These are phyloP conservation scores for Drosophila incognita DNA, from an alignment of 2,888 invertebrate species.

Conservation along the genomic window DNA sequence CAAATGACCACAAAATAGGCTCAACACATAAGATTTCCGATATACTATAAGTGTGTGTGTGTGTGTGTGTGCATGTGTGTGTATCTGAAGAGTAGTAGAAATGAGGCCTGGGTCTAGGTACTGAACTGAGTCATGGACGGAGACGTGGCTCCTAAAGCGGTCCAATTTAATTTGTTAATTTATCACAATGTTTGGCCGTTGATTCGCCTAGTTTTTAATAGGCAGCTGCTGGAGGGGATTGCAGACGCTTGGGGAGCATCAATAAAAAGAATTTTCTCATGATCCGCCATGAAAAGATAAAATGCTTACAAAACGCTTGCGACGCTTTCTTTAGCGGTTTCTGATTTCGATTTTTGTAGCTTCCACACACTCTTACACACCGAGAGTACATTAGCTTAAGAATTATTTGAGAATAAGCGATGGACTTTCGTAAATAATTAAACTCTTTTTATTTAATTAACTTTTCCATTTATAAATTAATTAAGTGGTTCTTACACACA, in stretches of 20 bases:
- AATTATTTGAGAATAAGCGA: background rate
- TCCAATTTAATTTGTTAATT: constrained; percentile 74
- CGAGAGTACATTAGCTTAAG: constrained; percentile 8
- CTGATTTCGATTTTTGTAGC: constrained; percentile 42
- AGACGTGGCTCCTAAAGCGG: constrained; percentile 33
- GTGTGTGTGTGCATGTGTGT: background rate
- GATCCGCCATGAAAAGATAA: constrained; percentile 19
- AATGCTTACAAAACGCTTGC: constrained; percentile 33
- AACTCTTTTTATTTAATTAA: background rate
- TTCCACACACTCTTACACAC: background rate
- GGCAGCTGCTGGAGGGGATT: constrained; percentile 54
- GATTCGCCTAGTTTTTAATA: constrained; percentile 60
- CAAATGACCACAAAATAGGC: constrained; percentile 58
- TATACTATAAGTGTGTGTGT: constrained; percentile 8
- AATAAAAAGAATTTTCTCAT: constrained; percentile 51
- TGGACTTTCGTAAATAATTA: background rate
- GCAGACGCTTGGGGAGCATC: constrained; percentile 8
- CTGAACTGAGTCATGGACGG: constrained; percentile 25
- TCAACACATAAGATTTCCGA: constrained; percentile 67
- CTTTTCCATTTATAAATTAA: background rate
- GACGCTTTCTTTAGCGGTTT: constrained; percentile 46
- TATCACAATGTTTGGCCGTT: constrained; percentile 65
- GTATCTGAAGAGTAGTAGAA: background rate
- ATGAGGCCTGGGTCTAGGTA: constrained; percentile 4
- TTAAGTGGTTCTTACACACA: background rate